Evolutionary conservation across 64 coral and sea anemone species (phyloP), one percentile per base, ranked within the genome.

Genomic region (Montipora capricornis): DNA sequence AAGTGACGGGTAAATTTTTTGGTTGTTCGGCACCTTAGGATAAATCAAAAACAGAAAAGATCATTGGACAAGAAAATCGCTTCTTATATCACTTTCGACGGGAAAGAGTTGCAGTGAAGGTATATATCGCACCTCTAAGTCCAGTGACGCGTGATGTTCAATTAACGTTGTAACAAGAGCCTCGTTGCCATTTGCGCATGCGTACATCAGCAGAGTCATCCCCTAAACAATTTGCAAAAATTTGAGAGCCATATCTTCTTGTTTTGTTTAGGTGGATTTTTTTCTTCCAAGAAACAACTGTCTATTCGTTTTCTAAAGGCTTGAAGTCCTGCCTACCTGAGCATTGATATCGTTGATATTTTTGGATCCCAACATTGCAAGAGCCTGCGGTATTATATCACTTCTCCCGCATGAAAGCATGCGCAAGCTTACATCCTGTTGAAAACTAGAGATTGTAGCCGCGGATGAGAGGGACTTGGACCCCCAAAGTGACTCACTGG

Each of bases 181-280:
- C 50, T 90, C 67, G 78, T 97, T 80, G 4, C 89, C 95, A 61
- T 97, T 76, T 8, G 62, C 83, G 55, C 95, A 97, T 76, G 95
- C 92, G 77, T 94, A 94, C 95, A 97, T 97, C 48, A 97, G 44
- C 19, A 93, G 92, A 78, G 95, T 94, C 89, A 97, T 83, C 8
- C 95, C 92, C 93, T 97, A 11, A 16, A 60, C 13, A 89, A 9
- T 24, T 19, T 0, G 66, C 8, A 10, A 20, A 71, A 71, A 71
- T 20, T 11, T 71, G 68, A 71, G 5, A 20, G 10, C 17, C 11
- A 67, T 67, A 14, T 67, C 62, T 67, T 67, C 15, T 15, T 13
- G 62, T 67, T 67, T 67, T 67, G 62, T 67, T 4, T 67, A 29
- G 60, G n/a, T 4, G 2, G 48, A 37, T 49, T 78, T 46, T 55